Base-by-base conservation (phyloP, 2,888 invertebrate species). In the Venusia cambrica region DNA sequence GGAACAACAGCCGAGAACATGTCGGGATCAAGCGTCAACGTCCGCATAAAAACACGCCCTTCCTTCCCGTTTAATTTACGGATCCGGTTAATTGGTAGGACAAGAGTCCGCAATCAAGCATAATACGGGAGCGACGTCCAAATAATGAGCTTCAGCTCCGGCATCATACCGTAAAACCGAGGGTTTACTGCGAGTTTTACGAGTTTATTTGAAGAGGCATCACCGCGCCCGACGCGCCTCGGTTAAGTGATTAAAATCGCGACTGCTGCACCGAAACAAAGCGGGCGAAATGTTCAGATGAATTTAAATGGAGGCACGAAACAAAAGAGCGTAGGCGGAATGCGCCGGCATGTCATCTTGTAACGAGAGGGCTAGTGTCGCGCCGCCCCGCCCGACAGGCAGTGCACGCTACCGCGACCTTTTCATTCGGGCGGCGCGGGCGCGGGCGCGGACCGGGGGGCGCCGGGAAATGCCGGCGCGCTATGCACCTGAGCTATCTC, bases 171-270 rank as follows among this genome's bases (percentile, higher is more conserved):
- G 60, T 62, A 67, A 65, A 69, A 50, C 54, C 51, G 40, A 7
- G 35, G 41, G 54, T 55, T 70, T 65, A 69, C 61, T 58, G 51
- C 53, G 49, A 58, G 47, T 66, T 68, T 68, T 65, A 68, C 62
- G 66, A 64, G 60, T 65, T 58, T 66, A 62, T 62, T 66, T 58
- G 57, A 66, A 65, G 65, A 55, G 63, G 49, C 51, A 52, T 36
- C 52, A 40, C 32, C 42, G 40, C 34, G 31, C 32, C 49, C 47
- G 62, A 50, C 60, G 71, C 73, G 73, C 58, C 65, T 61, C 63
- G 62, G 62, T 73, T 81, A 76, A 81, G 80, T 83, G 81, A 84
- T 83, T 81, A 81, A 77, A 78, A 73, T 73, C 71, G 72, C 66
- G 69, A 61, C 61, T 58, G 62, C 63, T 61, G 73, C 68, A 52